Evolutionary conservation across 2,797 vertebrate species (phyloP), one percentile per base, ranked within the genome.

Genomic region (Synanceia verrucosa): DNA sequence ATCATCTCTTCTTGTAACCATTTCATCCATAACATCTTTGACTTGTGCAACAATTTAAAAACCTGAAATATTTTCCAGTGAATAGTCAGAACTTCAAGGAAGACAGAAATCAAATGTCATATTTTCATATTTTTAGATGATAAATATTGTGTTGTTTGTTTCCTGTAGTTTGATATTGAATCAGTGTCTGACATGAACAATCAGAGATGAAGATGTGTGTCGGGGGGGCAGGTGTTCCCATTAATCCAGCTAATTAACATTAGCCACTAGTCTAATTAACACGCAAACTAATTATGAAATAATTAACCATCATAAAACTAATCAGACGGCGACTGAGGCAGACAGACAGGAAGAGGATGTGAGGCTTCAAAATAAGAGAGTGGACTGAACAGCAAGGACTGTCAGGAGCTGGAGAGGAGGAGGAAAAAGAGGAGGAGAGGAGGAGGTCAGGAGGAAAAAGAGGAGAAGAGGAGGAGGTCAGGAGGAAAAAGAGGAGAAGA

Each of bases 191-290:
- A 41, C 36, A 1, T 53, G 13, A 65, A 14, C 11, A 4, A 31
- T 28, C 52, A n/a, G 4, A 52, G 77, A 78, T 78, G 69, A 75
- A 85, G 84, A 82, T 51, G 4, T 86, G 21, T 70, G 78, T 63
- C 64, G 62, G 71, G 58, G 95, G 95, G 96, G 96, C 96, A 97
- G 96, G 96, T 97, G 97, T 95, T 95, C 95, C 95, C 95, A 96
- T 97, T 97, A 97, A 97, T 96, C 96, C 95, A 96, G 95, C 96
- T 97, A 97, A 98, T 99, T 97, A 97, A 96, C 97, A 97, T 96
- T 97, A 96, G 95, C 94, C 95, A 96, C 95, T 94, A 94, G 95
- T 96, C 96, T 97, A 98, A 98, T 99, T 97, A 98, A 98, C 97
- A 98, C 94, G 95, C 95, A 96, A 94, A 96, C 95, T 97, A 97